Percentiles rank a stretch among this genome's conserved stretches.
Evolutionary conservation across 2,888 invertebrate species (phyloP).

Genomic region (Branchinecta sandiegonensis): DNA sequence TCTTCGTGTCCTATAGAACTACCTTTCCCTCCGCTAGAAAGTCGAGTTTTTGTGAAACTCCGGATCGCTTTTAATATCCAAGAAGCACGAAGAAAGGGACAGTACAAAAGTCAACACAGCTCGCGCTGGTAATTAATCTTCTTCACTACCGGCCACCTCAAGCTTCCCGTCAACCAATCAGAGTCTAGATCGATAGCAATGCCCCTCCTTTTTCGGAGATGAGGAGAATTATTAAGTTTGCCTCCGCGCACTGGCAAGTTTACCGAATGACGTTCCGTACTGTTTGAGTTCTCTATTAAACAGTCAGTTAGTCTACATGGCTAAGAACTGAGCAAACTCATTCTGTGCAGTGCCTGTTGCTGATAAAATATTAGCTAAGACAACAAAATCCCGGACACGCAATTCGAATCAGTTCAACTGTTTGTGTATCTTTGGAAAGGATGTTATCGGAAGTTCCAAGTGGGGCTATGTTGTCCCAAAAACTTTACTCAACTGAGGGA

Average conservation of each 20-base stretch:
- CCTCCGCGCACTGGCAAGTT: not conserved
- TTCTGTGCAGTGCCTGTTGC: conserved; percentile 16
- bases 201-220: not conserved
- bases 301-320: conserved; percentile 14
- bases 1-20: no score
- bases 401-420: not conserved
- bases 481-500: conserved; percentile 13
- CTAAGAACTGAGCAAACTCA: conserved; percentile 16
- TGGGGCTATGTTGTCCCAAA: conserved; percentile 15
- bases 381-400: conserved; percentile 3
- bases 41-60: no score
- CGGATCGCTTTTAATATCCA: no score
- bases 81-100: no score
- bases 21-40: no score
- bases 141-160: no score
- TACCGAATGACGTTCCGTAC: conserved; percentile 11
- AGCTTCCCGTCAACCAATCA: not conserved
- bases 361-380: conserved; percentile 15
- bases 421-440: not conserved
- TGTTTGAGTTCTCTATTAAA: conserved; percentile 16
- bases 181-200: not conserved
- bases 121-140: no score
- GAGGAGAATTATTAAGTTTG: conserved; percentile 13
- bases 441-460: conserved; percentile 8
- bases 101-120: no score